Evolutionary conservation across 2,888 invertebrate genomes (phyloP).

Genomic region (Drosophila differens): DNA sequence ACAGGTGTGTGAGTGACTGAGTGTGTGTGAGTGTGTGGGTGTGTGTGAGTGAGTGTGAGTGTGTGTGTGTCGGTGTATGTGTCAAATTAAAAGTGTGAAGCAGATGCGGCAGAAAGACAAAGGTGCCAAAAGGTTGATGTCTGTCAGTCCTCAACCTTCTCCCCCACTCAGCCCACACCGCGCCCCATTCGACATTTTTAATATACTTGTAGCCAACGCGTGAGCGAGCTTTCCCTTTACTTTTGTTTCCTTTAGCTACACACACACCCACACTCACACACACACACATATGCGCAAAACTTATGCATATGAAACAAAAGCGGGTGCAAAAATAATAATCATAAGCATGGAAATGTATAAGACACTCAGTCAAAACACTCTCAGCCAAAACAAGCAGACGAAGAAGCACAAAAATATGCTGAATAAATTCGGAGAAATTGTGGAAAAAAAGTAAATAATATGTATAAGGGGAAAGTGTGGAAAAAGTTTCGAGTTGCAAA

Average conservation of each 20-base stretch:
- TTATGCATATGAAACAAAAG: conserved; percentile 64
- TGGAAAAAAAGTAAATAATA: conserved; percentile 1
- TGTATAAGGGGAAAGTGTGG: neutral
- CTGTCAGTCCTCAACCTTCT: conserved; percentile 3
- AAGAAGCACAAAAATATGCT: conserved; percentile 1
- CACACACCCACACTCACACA: conserved; percentile 5
- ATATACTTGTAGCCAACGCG: conserved; percentile 66
- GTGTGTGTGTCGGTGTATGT: conserved; percentile 33
- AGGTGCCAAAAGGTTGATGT: conserved; percentile 77
- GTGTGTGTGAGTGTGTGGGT: conserved; percentile 3
- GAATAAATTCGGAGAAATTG: conserved; percentile 34
- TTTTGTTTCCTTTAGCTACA: conserved; percentile 34
- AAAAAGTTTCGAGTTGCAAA: neutral
- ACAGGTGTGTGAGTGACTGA: neutral
- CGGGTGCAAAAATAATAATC: conserved; percentile 59
- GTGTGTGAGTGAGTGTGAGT: conserved; percentile 40
- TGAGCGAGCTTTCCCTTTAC: conserved; percentile 53
- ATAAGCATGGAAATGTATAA: conserved; percentile 46
- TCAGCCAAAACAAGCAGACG: neutral
- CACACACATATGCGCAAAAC: conserved; percentile 24
- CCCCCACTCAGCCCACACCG: neutral
- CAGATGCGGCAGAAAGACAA: conserved; percentile 73
- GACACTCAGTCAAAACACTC: conserved; percentile 17
- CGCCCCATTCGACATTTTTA: conserved; percentile 55
- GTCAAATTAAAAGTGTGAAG: conserved; percentile 82